Evolutionary conservation across 2,888 invertebrate species (phyloP), one percentile per base, ranked within the genome.

Genomic region (Tholera decimalis): DNA sequence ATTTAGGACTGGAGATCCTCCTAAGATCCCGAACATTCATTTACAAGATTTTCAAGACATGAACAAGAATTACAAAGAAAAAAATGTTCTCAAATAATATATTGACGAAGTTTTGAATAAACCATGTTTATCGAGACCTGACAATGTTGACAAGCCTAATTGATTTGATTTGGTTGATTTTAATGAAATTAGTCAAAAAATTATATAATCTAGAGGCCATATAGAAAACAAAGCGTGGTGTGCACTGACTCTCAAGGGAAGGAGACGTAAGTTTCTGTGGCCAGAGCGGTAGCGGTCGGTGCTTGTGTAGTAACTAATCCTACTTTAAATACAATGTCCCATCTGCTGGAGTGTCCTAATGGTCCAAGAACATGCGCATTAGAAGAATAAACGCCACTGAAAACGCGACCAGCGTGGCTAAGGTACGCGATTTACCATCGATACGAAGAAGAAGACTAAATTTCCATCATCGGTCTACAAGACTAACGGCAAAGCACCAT

Each of bases 131-230:
- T 18, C 35, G 33, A 28, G 11, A 22, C 15, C 11, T 7, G 11
- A 15, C n/a, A 20, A 37, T 30, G 15, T 35, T 20, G n/a, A 33
- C 24, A 26, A 53, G 44, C 7, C 7, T 39, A 64, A 53, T 33
- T 20, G 20, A 22, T 44, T 18, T 30, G 24, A 4, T 35, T 4
- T 41, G 20, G 35, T 22, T 41, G 5, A 28, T 39, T 37, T 20
- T 30, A 53, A 53, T 65, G 5, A 53, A 46, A 30, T 26, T 20
- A 44, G 35, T 37, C n/a, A 30, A 20, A 30, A 30, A 20, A 44
- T 22, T 7, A 20, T 30, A 11, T 11, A 30, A 15, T 62, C 24
- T 30, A 24, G 13, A 51, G 46, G 30, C 44, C 28, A 35, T 22
- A 44, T 30, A 13, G 20, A 2, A 20, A 18, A 51, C 22, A 30